A percentile compares a stretch with the other conserved stretches of the same genome.
phyloP scores from a whole-genome alignment of 2,888 invertebrate species.

The Catocala sponsa region DNA sequence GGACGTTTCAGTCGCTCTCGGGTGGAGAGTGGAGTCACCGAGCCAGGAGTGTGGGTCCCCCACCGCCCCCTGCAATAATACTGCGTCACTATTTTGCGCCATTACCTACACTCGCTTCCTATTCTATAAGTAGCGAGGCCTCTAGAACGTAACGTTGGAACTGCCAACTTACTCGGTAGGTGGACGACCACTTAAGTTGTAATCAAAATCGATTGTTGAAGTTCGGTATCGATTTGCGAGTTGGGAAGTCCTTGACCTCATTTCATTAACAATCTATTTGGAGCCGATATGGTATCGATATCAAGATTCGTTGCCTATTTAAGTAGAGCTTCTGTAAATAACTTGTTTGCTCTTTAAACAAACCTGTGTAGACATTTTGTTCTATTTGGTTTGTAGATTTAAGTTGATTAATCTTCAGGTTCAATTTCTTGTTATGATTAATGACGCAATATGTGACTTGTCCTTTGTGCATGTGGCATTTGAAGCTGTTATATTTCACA shows the following conservation, averaged over 20 bases:
- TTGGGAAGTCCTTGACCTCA: slow-evolving; percentile 49
- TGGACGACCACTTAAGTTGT: slow-evolving; percentile 34
- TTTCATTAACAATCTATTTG: slow-evolving; percentile 46
- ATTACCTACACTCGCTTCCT: slow-evolving; percentile 88
- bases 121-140: slow-evolving; percentile 85
- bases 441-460: no score
- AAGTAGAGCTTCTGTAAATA: no score
- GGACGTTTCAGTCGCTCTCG: slow-evolving; percentile 87
- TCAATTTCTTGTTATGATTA: no score
- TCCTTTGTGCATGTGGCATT: no score
- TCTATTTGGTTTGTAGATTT: no score
- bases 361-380: no score
- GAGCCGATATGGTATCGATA: slow-evolving; percentile 31
- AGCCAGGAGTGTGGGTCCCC: slow-evolving; percentile 65
- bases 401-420: no score
- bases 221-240: slow-evolving; percentile 46
- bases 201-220: slow-evolving; percentile 43
- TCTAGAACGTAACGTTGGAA: slow-evolving; percentile 70
- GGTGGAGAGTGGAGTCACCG: slow-evolving; percentile 62
- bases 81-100: slow-evolving; percentile 89
- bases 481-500: no score
- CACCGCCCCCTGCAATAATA: slow-evolving; percentile 87
- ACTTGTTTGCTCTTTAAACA: no score
- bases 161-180: slow-evolving; percentile 29
- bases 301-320: slow-evolving; percentile 14